Evolutionary conservation across 2,113 vertebrate species (phyloP).

Genomic region (Hydropotes inermis): DNA sequence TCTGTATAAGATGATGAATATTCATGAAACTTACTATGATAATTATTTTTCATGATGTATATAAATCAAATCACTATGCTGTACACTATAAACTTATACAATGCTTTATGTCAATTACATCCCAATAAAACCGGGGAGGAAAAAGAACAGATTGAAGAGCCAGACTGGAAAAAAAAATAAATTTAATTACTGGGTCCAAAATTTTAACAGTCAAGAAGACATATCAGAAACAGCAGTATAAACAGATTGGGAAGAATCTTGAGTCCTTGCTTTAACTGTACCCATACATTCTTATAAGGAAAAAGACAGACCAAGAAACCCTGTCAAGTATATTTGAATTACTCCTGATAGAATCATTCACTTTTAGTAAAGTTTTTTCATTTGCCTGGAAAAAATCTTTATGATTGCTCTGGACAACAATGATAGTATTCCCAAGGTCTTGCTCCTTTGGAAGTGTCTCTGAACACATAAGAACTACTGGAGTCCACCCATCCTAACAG

Average conservation of each 20-base stretch:
- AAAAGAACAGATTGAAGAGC: neutral
- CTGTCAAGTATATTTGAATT: neutral
- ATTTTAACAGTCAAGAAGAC: neutral
- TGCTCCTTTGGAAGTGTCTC: neutral
- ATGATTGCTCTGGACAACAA: neutral
- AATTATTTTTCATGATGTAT: neutral
- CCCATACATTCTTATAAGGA: neutral
- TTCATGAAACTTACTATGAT: neutral
- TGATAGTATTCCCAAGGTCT: neutral
- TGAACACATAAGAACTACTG: neutral
- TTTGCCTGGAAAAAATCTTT: neutral
- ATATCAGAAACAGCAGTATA: neutral
- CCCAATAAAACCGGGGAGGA: neutral
- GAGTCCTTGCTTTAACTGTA: neutral
- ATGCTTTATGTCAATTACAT: neutral
- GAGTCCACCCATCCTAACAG: neutral
- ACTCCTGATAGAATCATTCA: neutral
- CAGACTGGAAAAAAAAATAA: neutral
- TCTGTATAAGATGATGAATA: neutral
- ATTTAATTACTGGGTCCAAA: neutral
- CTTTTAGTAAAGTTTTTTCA: neutral
- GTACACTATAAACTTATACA: neutral
- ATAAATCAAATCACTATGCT: neutral
- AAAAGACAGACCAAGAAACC: neutral
- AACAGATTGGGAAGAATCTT: neutral